phyloP scores from a whole-genome alignment of 1,140 invertebrate genomes.

The Bombus breviceps region DNA sequence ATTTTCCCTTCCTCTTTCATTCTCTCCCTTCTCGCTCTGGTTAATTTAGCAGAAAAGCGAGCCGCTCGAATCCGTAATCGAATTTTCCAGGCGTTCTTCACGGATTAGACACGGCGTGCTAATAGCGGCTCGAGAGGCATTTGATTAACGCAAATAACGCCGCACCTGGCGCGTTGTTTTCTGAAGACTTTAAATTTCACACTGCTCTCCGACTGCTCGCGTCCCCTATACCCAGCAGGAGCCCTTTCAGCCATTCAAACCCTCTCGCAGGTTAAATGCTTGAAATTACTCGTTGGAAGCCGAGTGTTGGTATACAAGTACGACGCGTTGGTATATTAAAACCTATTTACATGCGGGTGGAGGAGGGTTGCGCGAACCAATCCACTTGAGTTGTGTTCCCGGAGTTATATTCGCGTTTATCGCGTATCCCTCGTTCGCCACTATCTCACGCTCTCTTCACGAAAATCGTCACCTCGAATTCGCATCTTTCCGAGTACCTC shows the following conservation, averaged over 20 bases:
- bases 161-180: conserved; percentile 43
- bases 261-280: conserved; percentile 58
- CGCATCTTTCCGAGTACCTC: neutral
- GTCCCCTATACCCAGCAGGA: conserved; percentile 11
- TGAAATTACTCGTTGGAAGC: conserved; percentile 70
- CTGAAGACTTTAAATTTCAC: conserved; percentile 53
- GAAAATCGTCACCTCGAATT: neutral
- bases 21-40: neutral
- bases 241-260: conserved; percentile 56
- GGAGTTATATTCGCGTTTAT: conserved; percentile 34
- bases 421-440: neutral
- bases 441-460: conserved; percentile 6
- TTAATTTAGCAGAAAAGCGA: conserved; percentile 1
- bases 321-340: conserved; percentile 69
- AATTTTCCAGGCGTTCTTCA: conserved; percentile 5
- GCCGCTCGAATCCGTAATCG: neutral
- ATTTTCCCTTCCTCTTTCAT: neutral
- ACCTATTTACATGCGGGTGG: conserved; percentile 62
- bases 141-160: conserved; percentile 49
- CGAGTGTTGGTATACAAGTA: conserved; percentile 50
- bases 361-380: conserved; percentile 50
- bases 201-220: neutral
- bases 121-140: conserved; percentile 14
- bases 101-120: conserved; percentile 15
- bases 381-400: conserved; percentile 68